phyloP scores from a whole-genome alignment of 2,113 vertebrate genomes.

The zebrafish (Danio rerio) region GRCz12tu NC_133190.1:34020501-34021000 shows the following conservation, averaged over 20 bases:
- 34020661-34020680: no score
- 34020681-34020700: no score
- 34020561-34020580: conserved; percentile 1
- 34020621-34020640: not conserved
- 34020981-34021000: no score
- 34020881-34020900: conserved; percentile 52
- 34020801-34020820: conserved; percentile 58
- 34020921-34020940: no score
- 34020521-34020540: conserved; percentile 42
- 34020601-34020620: conserved; percentile 15
- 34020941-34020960: no score
- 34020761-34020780: conserved; percentile 61
- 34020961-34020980: no score
- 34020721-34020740: no score
- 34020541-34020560: not conserved
- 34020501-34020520: conserved; percentile 52
- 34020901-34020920: no score
- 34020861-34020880: conserved; percentile 53
- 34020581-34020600: not conserved
- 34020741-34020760: not conserved
- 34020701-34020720: no score
- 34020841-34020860: not conserved
- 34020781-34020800: not conserved
- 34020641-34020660: no score
- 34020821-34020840: conserved; percentile 67